Conservation (phyloP, 2,797 vertebrate genomes). For the Parambassis ranga region DNA sequence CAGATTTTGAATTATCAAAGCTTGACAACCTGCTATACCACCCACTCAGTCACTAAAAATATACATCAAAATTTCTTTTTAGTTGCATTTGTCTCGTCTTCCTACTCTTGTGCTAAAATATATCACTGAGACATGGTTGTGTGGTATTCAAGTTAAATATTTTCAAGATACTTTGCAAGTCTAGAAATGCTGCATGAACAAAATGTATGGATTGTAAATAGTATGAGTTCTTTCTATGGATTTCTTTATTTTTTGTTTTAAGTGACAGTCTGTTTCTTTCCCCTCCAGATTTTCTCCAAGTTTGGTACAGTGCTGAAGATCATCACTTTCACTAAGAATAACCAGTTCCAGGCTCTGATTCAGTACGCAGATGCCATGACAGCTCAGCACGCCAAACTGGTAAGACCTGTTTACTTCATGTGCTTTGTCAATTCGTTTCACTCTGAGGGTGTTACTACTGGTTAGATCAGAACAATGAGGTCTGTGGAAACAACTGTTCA, state of each 20-base stretch:
- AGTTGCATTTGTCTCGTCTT: neutral
- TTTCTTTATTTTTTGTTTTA: neutral
- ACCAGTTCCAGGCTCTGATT: constrained; percentile 95
- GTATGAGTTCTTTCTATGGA: too few species aligned
- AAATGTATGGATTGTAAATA: too few species aligned
- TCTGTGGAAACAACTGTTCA: neutral
- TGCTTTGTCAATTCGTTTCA: neutral
- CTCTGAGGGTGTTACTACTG: neutral
- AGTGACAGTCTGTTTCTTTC: neutral
- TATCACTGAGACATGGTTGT: neutral
- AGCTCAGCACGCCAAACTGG: constrained; percentile 95
- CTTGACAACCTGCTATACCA: neutral
- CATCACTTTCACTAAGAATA: constrained; percentile 98
- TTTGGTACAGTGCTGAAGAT: constrained; percentile 92
- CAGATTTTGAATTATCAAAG: neutral
- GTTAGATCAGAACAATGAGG: neutral
- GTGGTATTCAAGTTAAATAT: neutral
- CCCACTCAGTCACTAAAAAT: neutral
- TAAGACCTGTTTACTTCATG: constrained; percentile 54
- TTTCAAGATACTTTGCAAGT: neutral
- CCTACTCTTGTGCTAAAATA: neutral
- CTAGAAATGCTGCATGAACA: neutral
- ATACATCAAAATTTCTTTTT: neutral
- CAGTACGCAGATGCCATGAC: constrained; percentile 94
- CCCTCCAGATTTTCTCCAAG: constrained; percentile 77